Evolutionary conservation across 2,113 vertebrate species (phyloP).

Genomic region (Pristiophorus japonicus): DNA sequence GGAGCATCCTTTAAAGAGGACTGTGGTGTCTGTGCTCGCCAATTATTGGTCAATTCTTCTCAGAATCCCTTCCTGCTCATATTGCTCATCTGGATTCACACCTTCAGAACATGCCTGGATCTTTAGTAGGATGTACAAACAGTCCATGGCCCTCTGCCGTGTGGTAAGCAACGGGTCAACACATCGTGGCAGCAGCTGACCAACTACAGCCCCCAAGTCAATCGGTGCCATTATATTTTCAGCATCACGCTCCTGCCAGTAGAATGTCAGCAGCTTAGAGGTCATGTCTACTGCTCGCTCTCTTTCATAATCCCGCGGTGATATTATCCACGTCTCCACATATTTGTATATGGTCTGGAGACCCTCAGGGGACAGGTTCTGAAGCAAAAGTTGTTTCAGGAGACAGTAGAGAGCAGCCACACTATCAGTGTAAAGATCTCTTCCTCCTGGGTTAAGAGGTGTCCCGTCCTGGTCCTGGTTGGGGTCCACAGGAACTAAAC

Average conservation of each 20-base stretch:
- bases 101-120: constrained; percentile 71
- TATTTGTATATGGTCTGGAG: constrained; percentile 81
- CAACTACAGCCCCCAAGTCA: constrained; percentile 66
- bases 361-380: constrained; percentile 68
- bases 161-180: constrained; percentile 56
- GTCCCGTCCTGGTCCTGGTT: constrained; percentile 54
- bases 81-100: constrained; percentile 70
- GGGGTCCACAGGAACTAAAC: constrained; percentile 56
- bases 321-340: constrained; percentile 74
- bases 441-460: constrained; percentile 43
- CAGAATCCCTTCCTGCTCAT: constrained; percentile 68
- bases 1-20: constrained; percentile 73
- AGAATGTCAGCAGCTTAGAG: constrained; percentile 62
- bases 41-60: constrained; percentile 52
- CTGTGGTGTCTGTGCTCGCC: constrained; percentile 59
- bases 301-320: constrained; percentile 66
- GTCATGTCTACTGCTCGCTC: constrained; percentile 62
- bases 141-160: constrained; percentile 59
- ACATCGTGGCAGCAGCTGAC: constrained; percentile 65
- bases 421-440: constrained; percentile 65
- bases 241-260: constrained; percentile 67
- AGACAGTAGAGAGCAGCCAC: constrained; percentile 65
- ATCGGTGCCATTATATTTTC: constrained; percentile 66
- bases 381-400: constrained; percentile 62
- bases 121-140: constrained; percentile 60